A percentile compares a stretch with the other conserved stretches of the same genome.
Evolutionary conservation across 2,113 vertebrate species (phyloP).

Genomic region (Pipa parva): DNA sequence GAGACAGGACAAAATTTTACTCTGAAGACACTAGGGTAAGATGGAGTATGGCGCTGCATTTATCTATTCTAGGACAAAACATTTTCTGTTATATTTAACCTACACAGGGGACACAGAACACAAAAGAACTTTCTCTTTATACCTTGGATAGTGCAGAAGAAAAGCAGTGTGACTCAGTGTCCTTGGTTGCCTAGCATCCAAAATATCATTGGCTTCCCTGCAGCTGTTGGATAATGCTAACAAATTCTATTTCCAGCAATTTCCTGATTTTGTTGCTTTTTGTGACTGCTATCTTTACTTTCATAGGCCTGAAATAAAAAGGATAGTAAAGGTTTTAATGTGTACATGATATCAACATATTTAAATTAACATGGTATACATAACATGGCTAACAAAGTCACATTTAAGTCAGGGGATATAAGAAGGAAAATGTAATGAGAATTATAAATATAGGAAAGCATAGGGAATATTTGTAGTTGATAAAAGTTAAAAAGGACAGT

Average conservation of each 20-base stretch:
- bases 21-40: not conserved
- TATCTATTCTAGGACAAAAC: conserved; percentile 19
- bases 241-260: conserved; percentile 14
- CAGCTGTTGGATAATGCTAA: conserved; percentile 30
- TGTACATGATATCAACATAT: not conserved
- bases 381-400: no score
- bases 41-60: not conserved
- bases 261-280: conserved; percentile 26
- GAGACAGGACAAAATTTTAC: not conserved
- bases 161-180: conserved; percentile 27
- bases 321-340: not conserved
- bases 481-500: no score
- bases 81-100: conserved; percentile 27
- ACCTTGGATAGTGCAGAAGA: conserved; percentile 22
- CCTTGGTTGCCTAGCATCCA: conserved; percentile 40
- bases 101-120: conserved; percentile 20
- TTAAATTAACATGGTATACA: no score
- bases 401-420: no score
- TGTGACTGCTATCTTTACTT: conserved; percentile 1
- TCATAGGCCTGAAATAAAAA: not conserved
- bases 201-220: conserved; percentile 31
- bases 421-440: no score
- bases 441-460: no score
- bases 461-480: no score
- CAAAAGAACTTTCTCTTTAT: conserved; percentile 34